These are phyloP conservation scores for Parnassius smintheus DNA, from an alignment of 2,888 invertebrate species.

Conservation along the genomic window DNA sequence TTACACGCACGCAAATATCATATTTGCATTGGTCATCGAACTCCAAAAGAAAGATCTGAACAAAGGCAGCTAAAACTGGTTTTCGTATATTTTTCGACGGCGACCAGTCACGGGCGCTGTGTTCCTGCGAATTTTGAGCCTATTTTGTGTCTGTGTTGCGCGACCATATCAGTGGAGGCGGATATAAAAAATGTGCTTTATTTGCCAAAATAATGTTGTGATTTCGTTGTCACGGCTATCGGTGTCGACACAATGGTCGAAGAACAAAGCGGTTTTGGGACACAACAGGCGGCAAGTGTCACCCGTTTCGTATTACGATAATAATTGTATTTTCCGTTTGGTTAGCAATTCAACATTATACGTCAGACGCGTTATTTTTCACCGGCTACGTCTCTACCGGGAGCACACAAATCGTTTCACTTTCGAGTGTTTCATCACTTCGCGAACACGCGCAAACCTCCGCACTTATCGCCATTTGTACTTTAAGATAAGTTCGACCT, in stretches of 20 bases:
- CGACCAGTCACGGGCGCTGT: slow-evolving; percentile 44
- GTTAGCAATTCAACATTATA: slow-evolving; percentile 7
- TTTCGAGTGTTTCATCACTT: slow-evolving; percentile 17
- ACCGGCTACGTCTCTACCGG: background rate
- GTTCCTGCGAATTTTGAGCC: slow-evolving; percentile 55
- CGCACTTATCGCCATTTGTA: slow-evolving; percentile 26
- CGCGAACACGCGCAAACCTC: slow-evolving; percentile 12
- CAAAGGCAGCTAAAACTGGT: slow-evolving; percentile 76
- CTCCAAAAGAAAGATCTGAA: slow-evolving; percentile 67
- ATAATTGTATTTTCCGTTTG: slow-evolving; percentile 17
- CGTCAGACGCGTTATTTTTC: slow-evolving; percentile 4
- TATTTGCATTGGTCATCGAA: slow-evolving; percentile 76
- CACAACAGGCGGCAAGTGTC: slow-evolving; percentile 30
- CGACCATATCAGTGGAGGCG: slow-evolving; percentile 27
- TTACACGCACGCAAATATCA: slow-evolving; percentile 51
- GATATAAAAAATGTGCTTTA: slow-evolving; percentile 10
- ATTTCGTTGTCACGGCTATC: background rate
- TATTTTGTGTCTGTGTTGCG: slow-evolving; percentile 39
- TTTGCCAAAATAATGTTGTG: slow-evolving; percentile 21
- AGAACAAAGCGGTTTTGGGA: slow-evolving; percentile 36
- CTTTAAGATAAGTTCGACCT: slow-evolving; percentile 48
- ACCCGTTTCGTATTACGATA: slow-evolving; percentile 39
- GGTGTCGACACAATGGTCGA: background rate
- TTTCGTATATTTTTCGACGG: slow-evolving; percentile 65
- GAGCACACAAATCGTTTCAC: slow-evolving; percentile 11